Evolutionary conservation across 2,113 vertebrate genomes (phyloP).

Genomic region (Nansenia antarctica): DNA sequence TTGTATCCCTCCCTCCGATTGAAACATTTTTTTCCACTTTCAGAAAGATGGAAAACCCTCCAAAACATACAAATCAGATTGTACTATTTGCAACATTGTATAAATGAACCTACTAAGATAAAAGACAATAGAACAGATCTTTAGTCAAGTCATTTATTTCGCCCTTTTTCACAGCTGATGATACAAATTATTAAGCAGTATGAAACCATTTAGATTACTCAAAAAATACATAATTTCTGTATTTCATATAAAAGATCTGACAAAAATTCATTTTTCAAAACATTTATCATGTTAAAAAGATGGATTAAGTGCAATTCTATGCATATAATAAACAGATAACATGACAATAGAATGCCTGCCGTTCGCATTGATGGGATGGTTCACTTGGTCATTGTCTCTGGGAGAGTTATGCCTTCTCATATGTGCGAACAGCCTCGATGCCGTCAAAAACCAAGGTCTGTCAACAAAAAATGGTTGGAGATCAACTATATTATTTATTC

Average conservation of each 20-base stretch:
- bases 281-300: conserved; percentile 30
- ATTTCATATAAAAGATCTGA: conserved; percentile 48
- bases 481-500: no score
- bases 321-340: conserved; percentile 30
- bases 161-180: conserved; percentile 18
- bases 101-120: conserved; percentile 22
- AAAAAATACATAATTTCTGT: conserved; percentile 12
- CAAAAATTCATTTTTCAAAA: conserved; percentile 29
- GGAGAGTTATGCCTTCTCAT: conserved; percentile 92
- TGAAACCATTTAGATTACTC: background rate
- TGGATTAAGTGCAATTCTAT: conserved; percentile 37
- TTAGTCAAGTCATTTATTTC: conserved; percentile 51
- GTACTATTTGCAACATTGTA: background rate
- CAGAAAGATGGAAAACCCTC: conserved; percentile 4
- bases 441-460: conserved; percentile 91
- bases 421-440: conserved; percentile 86
- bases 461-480: conserved; percentile 33
- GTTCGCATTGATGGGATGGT: conserved; percentile 22
- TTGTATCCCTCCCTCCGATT: no score
- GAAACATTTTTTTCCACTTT: background rate
- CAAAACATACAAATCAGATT: background rate
- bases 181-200: conserved; percentile 1
- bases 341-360: conserved; percentile 29
- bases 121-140: background rate
- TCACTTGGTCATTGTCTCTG: conserved; percentile 12